Percentiles rank a stretch among this genome's conserved stretches.
Conservation (phyloP, 2,797 vertebrate genomes). For the Rhinella marina region DNA sequence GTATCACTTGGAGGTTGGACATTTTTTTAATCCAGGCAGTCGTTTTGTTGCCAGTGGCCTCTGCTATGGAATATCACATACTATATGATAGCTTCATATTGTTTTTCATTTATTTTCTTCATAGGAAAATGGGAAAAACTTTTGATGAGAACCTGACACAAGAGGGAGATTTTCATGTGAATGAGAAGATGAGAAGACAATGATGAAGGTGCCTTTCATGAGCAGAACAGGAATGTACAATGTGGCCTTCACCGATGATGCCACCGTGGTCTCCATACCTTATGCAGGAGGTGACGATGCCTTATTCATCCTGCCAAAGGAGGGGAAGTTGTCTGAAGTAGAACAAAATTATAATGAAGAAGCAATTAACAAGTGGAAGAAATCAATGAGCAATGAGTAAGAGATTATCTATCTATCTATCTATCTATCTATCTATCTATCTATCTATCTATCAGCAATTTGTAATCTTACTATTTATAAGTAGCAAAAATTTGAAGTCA, state of each 20-base stretch:
- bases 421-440: background rate
- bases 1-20: background rate
- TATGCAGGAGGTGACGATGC: conserved; percentile 82
- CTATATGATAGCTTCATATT: background rate
- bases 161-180: conserved; percentile 75
- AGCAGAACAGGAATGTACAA: conserved; percentile 76
- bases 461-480: too few relatives aligned
- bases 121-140: conserved; percentile 75
- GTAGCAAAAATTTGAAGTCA: too few relatives aligned
- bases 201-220: conserved; percentile 87
- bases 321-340: conserved; percentile 18
- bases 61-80: background rate
- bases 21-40: background rate
- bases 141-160: conserved; percentile 66
- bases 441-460: background rate
- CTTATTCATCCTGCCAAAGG: conserved; percentile 70
- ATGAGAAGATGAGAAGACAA: conserved; percentile 74
- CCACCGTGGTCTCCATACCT: conserved; percentile 76
- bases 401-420: background rate
- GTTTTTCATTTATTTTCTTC: background rate
- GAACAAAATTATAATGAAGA: background rate
- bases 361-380: conserved; percentile 22
- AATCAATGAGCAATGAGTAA: background rate
- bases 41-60: background rate
- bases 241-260: conserved; percentile 73